Evolutionary conservation across 2,888 invertebrate genomes (phyloP), one percentile per base, ranked within the genome.

Genomic region (Gerris lacustris): DNA sequence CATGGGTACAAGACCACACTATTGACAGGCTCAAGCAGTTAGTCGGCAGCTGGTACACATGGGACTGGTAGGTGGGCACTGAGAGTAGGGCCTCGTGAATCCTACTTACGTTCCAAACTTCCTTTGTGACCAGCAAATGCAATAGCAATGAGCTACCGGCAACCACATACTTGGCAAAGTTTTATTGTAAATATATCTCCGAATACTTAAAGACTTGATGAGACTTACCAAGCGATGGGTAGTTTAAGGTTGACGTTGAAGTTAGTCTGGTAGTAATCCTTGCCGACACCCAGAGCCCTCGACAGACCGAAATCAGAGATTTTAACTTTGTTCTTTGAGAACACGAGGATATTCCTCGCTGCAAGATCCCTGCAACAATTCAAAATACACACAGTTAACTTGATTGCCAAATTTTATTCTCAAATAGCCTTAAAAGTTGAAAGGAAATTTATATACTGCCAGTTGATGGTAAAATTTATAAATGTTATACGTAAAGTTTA

Each of bases 221-320:
- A 55, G 55, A 55, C 84, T 83, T 80, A 91, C 98, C 98, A 98
- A 5, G 98, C 98, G 75, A 98, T 96, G 0, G 98, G 98, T 72
- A 99, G 83, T 82, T 97, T 97, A 73, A 98, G 85, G 83, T 96
- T 96, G 62, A 96, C 95, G 80, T 94, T 96, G 80, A 96, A 96
- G 83, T 98, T 97, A 5, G 96, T 96, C 81, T 97, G 96, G 80
- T 99, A 99, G 80, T 99, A 99, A 81, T 99, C 97, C 81, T 98
- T 98, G 45, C 97, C 98, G 67, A 95, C 94, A 4, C 98, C 97
- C 70, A 99, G 82, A 0, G 96, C 96, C 70, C 97, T 86, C 0
- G 96, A 96, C 69, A 99, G 81, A 6, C 98, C 98, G 81, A 99
- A 97, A 80, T 99, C 98, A 0, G 96, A 97, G 74, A 99, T 97